Evolutionary conservation across 2,797 vertebrate species (phyloP).

Genomic region (Chaenodraco wilsoni): DNA sequence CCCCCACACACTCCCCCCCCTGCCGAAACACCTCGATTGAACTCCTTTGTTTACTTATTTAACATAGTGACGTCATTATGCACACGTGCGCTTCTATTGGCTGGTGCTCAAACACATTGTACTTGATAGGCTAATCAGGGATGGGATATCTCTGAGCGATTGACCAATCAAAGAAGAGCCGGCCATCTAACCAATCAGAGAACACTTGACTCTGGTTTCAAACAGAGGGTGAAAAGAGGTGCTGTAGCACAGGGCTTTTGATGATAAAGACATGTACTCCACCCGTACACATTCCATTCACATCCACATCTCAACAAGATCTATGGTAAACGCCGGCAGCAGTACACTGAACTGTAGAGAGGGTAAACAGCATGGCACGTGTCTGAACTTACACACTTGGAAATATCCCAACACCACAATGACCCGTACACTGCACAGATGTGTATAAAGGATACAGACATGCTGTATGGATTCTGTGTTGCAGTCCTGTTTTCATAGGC

Average conservation of each 20-base stretch:
- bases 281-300: conserved; percentile 44
- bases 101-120: no score
- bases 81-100: no score
- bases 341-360: conserved; percentile 11
- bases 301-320: conserved; percentile 12
- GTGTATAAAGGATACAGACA: conserved; percentile 45
- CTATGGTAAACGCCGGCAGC: conserved; percentile 12
- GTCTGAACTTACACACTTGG: conserved; percentile 33
- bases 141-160: no score
- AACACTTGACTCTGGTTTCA: no score
- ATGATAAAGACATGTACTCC: conserved; percentile 32
- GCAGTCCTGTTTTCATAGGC: conserved; percentile 70
- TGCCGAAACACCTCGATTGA: no score
- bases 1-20: no score
- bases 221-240: no score
- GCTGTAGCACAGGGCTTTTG: neutral
- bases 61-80: no score
- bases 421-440: conserved; percentile 26
- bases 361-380: conserved; percentile 40
- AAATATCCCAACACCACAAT: conserved; percentile 30
- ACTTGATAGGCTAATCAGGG: no score
- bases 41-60: no score
- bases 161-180: no score
- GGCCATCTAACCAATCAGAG: no score
- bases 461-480: conserved; percentile 19